These are phyloP conservation scores for Rhinella marina DNA, from an alignment of 2,797 vertebrate genomes.

Conservation along the genomic window DNA sequence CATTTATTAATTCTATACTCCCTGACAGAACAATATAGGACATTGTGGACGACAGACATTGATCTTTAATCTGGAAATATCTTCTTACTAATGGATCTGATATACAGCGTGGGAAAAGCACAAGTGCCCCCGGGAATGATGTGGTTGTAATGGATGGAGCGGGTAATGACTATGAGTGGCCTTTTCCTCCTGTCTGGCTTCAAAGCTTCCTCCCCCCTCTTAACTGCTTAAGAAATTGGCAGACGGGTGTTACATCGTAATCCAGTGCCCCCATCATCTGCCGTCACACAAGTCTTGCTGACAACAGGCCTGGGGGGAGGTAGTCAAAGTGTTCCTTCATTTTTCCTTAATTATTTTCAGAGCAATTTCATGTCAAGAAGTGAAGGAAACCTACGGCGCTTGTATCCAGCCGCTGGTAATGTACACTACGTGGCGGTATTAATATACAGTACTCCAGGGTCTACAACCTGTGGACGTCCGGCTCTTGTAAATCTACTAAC, in stretches of 20 bases:
- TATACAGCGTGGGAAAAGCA: conserved; percentile 42
- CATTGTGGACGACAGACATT: no score
- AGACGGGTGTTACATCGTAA: not conserved
- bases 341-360: conserved; percentile 42
- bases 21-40: not conserved
- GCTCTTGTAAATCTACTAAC: no score
- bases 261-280: conserved; percentile 13
- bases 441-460: no score
- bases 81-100: not conserved
- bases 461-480: no score
- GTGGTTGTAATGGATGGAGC: conserved; percentile 23
- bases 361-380: conserved; percentile 15
- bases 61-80: not conserved
- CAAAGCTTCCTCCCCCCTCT: not conserved
- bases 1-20: no score
- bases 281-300: not conserved
- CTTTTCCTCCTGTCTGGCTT: conserved; percentile 22
- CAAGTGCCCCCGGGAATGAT: conserved; percentile 10
- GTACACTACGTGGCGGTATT: no score
- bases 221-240: not conserved
- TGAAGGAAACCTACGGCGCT: not conserved
- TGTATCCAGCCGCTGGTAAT: no score
- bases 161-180: not conserved
- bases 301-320: not conserved
- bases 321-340: not conserved